phyloP scores from a whole-genome alignment of 1,140 invertebrate species.

The Galendromus occidentalis region DNA sequence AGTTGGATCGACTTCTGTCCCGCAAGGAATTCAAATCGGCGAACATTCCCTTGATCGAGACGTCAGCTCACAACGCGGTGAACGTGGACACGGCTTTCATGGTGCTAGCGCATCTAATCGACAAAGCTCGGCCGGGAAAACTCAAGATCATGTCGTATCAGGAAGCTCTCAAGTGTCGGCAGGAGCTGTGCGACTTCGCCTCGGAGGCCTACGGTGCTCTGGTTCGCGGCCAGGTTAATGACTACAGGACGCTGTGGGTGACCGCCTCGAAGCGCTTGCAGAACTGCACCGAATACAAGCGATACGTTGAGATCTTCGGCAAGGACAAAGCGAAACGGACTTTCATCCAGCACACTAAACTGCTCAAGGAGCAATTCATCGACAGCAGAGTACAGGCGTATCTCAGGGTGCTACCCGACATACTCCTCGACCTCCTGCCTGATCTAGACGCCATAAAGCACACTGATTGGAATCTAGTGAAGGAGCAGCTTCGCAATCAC shows the following conservation, averaged over 20 bases:
- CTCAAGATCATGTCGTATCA: conserved; percentile 53
- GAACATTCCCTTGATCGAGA: conserved; percentile 69
- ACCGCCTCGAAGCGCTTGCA: conserved; percentile 62
- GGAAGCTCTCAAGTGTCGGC: conserved; percentile 61
- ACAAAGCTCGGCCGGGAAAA: conserved; percentile 41
- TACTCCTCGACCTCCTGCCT: conserved; percentile 59
- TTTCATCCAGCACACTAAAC: conserved; percentile 59
- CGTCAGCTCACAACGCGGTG: conserved; percentile 85
- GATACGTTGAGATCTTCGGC: conserved; percentile 70
- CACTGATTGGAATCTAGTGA: conserved; percentile 67
- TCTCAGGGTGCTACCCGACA: conserved; percentile 53
- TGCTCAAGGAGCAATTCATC: conserved; percentile 63
- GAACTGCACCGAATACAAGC: conserved; percentile 62
- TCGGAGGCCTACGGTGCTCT: conserved; percentile 67
- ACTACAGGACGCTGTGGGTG: conserved; percentile 67
- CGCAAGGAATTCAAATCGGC: conserved; percentile 72
- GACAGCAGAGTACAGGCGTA: conserved; percentile 56
- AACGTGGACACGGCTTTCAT: conserved; percentile 89
- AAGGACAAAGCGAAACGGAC: conserved; percentile 57
- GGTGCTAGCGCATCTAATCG: conserved; percentile 72
- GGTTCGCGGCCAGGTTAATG: conserved; percentile 54
- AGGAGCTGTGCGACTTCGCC: conserved; percentile 66
- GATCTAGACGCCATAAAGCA: conserved; percentile 51
- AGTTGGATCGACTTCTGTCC: conserved; percentile 66
- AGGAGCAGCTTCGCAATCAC: conserved; percentile 59